A percentile compares a stretch with the other conserved stretches of the same genome.
These are phyloP conservation scores for Rutilus rutilus DNA, from an alignment of 2,113 vertebrate genomes.

Conservation along the genomic window DNA sequence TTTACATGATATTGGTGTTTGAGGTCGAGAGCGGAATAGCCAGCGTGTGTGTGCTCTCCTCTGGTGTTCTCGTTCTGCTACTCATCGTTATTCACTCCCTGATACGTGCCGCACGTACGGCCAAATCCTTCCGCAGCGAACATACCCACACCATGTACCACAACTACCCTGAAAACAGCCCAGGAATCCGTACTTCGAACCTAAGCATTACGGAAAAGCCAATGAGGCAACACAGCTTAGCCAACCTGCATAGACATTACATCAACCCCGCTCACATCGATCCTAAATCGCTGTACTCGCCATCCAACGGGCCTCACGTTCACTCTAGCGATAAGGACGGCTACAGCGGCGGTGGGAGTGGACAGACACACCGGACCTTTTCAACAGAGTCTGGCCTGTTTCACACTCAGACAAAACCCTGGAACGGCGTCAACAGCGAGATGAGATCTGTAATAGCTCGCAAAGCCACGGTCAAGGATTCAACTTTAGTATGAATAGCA, in stretches of 20 bases:
- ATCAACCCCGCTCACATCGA: constrained; percentile 72
- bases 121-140: constrained; percentile 60
- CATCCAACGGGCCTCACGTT: constrained; percentile 61
- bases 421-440: constrained; percentile 83
- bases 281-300: constrained; percentile 66
- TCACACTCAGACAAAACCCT: constrained; percentile 74
- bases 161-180: constrained; percentile 71
- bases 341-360: constrained; percentile 64
- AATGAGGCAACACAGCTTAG: constrained; percentile 65
- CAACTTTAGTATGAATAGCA: constrained; percentile 84
- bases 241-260: constrained; percentile 74
- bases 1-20: constrained; percentile 87
- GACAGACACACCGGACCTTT: constrained; percentile 74
- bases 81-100: constrained; percentile 76
- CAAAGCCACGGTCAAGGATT: constrained; percentile 82
- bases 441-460: constrained; percentile 80
- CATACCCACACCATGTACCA: constrained; percentile 73
- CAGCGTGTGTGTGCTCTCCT: constrained; percentile 81
- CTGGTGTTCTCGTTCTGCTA: constrained; percentile 80
- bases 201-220: constrained; percentile 71
- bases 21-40: constrained; percentile 81
- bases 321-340: constrained; percentile 64
- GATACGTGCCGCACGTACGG: constrained; percentile 68
- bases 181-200: constrained; percentile 59
- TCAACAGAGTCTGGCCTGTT: constrained; percentile 74